Conservation (phyloP, 35 echinoderm and acorn worm genomes). For the Patiria miniata region DNA sequence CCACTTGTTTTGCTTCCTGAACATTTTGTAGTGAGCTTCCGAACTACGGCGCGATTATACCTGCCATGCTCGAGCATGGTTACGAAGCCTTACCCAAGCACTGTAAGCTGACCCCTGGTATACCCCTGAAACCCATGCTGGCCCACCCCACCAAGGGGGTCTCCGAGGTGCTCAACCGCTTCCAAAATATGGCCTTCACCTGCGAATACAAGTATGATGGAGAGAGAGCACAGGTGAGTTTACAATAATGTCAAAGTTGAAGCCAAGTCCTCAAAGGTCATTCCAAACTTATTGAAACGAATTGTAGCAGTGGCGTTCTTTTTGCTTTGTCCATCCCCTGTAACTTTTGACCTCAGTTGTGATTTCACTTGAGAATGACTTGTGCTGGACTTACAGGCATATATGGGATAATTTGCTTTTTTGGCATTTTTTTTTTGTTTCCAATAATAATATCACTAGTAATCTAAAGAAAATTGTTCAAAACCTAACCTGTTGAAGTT, state of each 20-base stretch:
- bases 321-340: no score
- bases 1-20: neutral
- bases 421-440: no score
- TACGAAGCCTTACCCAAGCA: constrained; percentile 77
- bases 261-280: no score
- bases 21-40: constrained; percentile 78
- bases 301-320: no score
- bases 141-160: constrained; percentile 97
- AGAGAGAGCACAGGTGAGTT: constrained; percentile 89
- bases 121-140: constrained; percentile 96
- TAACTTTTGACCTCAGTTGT: no score
- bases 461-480: no score
- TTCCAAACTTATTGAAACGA: no score
- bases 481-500: no score
- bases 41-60: constrained; percentile 73
- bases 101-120: constrained; percentile 85
- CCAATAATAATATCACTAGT: no score
- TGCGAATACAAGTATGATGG: constrained; percentile 99
- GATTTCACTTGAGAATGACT: no score
- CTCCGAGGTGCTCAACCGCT: constrained; percentile 79
- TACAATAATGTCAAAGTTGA: neutral
- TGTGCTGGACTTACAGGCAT: no score
- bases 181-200: constrained; percentile 88
- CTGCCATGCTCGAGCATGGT: constrained; percentile 70
- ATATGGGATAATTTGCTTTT: no score